Percentiles rank a stretch among this genome's conserved stretches.
Conservation (phyloP, 2,797 vertebrate genomes). For the Schizopygopsis pylzovi region DNA sequence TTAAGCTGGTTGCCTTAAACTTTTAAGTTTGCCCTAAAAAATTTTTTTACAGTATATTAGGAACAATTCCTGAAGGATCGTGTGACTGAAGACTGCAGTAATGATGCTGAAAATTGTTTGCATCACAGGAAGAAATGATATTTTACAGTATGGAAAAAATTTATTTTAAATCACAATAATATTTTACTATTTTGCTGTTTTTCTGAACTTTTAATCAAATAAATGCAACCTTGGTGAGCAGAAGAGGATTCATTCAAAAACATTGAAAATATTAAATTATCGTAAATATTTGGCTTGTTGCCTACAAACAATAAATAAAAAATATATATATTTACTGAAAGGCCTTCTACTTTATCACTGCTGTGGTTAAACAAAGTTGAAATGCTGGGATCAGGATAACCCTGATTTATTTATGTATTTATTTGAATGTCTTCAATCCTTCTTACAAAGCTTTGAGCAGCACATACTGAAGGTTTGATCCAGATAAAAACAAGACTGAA, state of each 20-base stretch:
- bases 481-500: background rate
- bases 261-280: background rate
- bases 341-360: too few relatives aligned
- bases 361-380: background rate
- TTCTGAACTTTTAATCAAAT: background rate
- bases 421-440: background rate
- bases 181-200: background rate
- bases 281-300: fast-evolving
- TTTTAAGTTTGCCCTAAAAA: too few relatives aligned
- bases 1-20: too few relatives aligned
- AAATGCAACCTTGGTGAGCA: background rate
- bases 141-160: background rate
- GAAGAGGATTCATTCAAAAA: background rate
- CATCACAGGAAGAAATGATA: background rate
- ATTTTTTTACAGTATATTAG: background rate
- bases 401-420: background rate
- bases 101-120: background rate
- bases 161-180: fast-evolving
- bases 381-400: too few relatives aligned
- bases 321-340: too few relatives aligned
- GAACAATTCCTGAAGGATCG: background rate
- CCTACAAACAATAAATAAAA: too few relatives aligned
- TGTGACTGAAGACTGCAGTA: background rate
- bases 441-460: background rate
- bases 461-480: background rate